Conservation (phyloP, 2,797 vertebrate species). For the Myotis daubentonii region DNA sequence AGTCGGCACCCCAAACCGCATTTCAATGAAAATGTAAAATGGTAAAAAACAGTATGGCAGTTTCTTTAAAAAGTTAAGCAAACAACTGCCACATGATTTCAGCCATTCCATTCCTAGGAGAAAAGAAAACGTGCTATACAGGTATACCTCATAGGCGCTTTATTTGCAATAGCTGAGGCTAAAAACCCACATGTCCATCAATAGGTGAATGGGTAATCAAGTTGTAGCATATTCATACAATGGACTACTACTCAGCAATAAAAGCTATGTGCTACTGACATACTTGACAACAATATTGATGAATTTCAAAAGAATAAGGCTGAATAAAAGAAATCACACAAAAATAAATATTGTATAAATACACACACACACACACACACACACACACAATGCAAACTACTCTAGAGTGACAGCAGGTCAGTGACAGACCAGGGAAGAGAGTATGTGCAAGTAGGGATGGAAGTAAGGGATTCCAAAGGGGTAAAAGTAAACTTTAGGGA, state of each 20-base stretch:
- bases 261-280: constrained; percentile 1
- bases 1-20: no score
- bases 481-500: neutral
- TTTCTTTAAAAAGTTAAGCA: constrained; percentile 39
- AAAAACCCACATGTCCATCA: neutral
- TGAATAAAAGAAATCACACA: constrained; percentile 37
- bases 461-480: neutral
- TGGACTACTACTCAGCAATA: neutral
- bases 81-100: neutral
- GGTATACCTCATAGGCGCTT: neutral
- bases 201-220: neutral
- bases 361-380: no score
- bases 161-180: neutral
- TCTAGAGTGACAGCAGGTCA: neutral
- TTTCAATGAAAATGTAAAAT: neutral
- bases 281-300: neutral
- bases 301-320: constrained; percentile 47
- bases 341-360: neutral
- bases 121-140: constrained; percentile 3
- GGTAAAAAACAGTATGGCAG: neutral
- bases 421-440: neutral
- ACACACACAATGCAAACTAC: neutral
- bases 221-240: neutral
- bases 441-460: neutral
- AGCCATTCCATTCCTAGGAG: neutral